phyloP scores from a whole-genome alignment of 2,113 vertebrate species.

The Atrichornis clamosus region DNA sequence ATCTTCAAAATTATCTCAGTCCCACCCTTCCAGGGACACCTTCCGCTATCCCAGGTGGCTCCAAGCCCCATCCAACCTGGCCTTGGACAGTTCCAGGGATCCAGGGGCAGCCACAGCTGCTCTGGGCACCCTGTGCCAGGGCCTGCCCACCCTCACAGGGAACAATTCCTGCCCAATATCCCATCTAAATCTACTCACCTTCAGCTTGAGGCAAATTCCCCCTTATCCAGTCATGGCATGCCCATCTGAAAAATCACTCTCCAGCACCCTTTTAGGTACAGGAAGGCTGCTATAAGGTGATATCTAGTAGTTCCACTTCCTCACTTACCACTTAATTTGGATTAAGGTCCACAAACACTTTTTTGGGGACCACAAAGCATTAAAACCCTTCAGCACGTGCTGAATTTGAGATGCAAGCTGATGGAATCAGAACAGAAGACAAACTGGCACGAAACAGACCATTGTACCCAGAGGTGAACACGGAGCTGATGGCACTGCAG shows the following conservation, averaged over 20 bases:
- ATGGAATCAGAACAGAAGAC: background rate
- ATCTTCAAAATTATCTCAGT: rapidly evolving
- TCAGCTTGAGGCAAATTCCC: background rate
- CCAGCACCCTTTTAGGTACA: background rate
- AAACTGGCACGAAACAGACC: background rate
- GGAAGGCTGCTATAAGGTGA: background rate
- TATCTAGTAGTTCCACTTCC: background rate
- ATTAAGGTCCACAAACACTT: background rate
- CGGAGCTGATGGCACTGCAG: background rate
- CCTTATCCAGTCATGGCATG: background rate
- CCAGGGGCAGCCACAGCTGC: background rate
- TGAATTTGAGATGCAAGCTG: background rate
- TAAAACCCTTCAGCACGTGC: background rate
- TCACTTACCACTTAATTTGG: background rate
- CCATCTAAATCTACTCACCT: background rate
- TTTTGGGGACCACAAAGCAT: background rate
- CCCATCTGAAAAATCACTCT: background rate
- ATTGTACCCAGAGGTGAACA: background rate
- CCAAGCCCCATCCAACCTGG: background rate
- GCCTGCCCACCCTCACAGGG: rapidly evolving
- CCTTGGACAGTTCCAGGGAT: background rate
- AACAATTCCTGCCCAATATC: background rate
- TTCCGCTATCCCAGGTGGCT: background rate
- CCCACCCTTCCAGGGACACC: background rate
- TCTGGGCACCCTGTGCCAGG: background rate